phyloP scores from a whole-genome alignment of 2,797 vertebrate species.

The Heliangelus exortis region DNA sequence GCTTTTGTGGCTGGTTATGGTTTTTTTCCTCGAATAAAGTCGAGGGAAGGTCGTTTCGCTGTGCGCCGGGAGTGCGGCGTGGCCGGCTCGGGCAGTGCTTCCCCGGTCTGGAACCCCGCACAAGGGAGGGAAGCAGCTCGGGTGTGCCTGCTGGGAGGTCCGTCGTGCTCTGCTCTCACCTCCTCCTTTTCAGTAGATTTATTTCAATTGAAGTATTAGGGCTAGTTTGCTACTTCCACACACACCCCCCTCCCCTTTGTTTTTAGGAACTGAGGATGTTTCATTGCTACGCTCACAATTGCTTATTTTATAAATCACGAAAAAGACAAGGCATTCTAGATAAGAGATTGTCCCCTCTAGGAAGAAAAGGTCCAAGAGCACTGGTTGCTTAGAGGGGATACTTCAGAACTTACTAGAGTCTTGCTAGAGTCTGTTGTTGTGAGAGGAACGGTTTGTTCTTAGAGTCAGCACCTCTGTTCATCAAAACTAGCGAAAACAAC shows the following conservation, averaged over 20 bases:
- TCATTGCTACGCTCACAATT: rapidly evolving
- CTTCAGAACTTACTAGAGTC: background rate
- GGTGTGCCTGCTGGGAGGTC: background rate
- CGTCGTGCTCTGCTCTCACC: background rate
- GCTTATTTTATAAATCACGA: background rate
- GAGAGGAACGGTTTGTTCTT: background rate
- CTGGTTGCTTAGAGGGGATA: background rate
- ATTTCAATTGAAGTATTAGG: background rate
- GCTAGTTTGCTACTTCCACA: too few relatives aligned
- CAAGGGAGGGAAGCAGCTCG: background rate
- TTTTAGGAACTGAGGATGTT: background rate
- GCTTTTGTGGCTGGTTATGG: too few relatives aligned
- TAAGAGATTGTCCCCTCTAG: rapidly evolving
- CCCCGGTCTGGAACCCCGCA: background rate
- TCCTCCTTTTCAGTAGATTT: background rate
- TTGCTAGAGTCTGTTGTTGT: background rate
- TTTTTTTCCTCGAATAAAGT: too few relatives aligned
- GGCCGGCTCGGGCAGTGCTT: background rate
- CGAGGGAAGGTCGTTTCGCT: background rate
- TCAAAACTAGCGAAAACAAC: background rate
- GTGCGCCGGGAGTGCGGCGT: background rate
- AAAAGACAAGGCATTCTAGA: background rate
- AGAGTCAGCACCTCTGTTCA: background rate
- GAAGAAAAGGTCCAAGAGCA: background rate
- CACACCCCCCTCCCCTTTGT: too few relatives aligned